These are phyloP conservation scores for Lamellibrachia columna DNA, from an alignment of 2,888 invertebrate genomes.

Conservation along the genomic window DNA sequence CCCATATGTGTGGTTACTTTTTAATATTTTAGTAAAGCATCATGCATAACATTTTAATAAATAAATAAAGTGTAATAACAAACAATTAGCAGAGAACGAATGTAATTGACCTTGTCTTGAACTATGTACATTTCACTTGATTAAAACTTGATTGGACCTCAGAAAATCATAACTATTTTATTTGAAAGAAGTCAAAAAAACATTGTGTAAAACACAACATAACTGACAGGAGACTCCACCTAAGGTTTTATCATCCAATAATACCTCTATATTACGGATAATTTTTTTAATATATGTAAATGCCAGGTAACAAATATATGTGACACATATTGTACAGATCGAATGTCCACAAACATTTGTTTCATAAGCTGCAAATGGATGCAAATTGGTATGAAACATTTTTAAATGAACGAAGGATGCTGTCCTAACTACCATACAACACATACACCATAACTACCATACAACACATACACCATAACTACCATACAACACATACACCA, in stretches of 20 bases:
- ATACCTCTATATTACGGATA: not conserved
- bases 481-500: not conserved
- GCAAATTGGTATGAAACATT: not conserved
- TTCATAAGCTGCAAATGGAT: not conserved
- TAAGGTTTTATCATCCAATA: not conserved
- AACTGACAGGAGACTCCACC: not conserved
- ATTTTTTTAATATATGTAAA: not conserved
- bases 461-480: not conserved
- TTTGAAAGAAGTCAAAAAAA: not conserved
- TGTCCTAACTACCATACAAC: not conserved
- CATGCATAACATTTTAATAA: too few species aligned
- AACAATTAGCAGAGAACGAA: too few species aligned
- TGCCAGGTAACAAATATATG: not conserved
- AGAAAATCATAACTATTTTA: not conserved
- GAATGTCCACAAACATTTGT: not conserved
- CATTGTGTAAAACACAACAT: not conserved
- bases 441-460: not conserved
- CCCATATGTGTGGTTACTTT: too few species aligned
- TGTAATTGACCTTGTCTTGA: too few species aligned
- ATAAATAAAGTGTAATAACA: too few species aligned
- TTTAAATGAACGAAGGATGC: not conserved
- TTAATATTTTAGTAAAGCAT: too few species aligned
- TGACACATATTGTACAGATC: not conserved
- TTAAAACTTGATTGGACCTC: too few species aligned
- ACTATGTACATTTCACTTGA: too few species aligned